Percentiles rank a stretch among this genome's conserved stretches.
phyloP scores from a whole-genome alignment of 2,888 invertebrate species.

The Calliphora vomitoria region DNA sequence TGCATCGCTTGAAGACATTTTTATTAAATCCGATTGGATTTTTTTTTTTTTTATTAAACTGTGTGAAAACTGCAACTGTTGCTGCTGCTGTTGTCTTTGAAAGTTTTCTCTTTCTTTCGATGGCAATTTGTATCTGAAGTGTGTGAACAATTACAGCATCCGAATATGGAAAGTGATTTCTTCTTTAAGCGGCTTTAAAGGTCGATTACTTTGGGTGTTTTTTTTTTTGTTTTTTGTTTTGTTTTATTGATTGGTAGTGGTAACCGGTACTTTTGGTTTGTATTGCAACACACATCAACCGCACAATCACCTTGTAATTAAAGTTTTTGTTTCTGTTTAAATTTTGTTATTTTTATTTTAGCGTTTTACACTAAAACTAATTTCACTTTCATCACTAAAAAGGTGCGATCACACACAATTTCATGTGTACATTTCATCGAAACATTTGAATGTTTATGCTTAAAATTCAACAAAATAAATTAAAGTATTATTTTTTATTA shows the following conservation, averaged over 20 bases:
- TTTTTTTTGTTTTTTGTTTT: neutral
- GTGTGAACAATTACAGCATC: slow-evolving; percentile 52
- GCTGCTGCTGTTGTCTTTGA: neutral
- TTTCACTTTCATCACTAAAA: slow-evolving; percentile 48
- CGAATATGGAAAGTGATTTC: slow-evolving; percentile 29
- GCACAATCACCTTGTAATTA: slow-evolving; percentile 30
- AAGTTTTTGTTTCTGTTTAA: slow-evolving; percentile 21
- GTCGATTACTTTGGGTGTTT: slow-evolving; percentile 30
- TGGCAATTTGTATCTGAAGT: slow-evolving; percentile 14
- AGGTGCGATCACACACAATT: slow-evolving; percentile 24
- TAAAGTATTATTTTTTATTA: neutral
- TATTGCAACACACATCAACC: slow-evolving; percentile 36
- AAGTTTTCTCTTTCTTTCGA: slow-evolving; percentile 44
- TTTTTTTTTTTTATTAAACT: neutral
- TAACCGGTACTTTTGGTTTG: slow-evolving; percentile 36
- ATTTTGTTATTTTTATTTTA: neutral
- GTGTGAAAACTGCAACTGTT: slow-evolving; percentile 29
- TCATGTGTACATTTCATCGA: neutral
- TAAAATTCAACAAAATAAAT: neutral
- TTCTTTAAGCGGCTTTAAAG: slow-evolving; percentile 28
- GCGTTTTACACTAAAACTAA: slow-evolving; percentile 17
- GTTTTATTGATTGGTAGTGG: slow-evolving; percentile 21
- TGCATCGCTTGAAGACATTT: slow-evolving; percentile 51
- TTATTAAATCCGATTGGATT: slow-evolving; percentile 15
- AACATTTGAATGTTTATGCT: neutral